phyloP scores from a whole-genome alignment of 2,888 invertebrate species.

The Pammene aurita region DNA sequence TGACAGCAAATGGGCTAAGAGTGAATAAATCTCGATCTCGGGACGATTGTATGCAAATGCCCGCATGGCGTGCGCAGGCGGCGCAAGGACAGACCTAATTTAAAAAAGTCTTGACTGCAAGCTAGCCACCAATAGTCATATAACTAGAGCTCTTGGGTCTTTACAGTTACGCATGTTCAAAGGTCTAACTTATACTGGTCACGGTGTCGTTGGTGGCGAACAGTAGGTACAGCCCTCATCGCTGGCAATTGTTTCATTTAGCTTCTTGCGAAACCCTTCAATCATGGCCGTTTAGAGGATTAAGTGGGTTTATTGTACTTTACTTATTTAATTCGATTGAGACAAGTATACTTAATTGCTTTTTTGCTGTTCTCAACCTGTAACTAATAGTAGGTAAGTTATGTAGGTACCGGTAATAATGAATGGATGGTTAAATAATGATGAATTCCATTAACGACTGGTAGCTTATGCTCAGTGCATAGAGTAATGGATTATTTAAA shows the following conservation, averaged over 20 bases:
- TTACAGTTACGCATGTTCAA: not conserved
- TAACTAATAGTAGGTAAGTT: not conserved
- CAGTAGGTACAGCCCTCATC: slow-evolving; percentile 33
- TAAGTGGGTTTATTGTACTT: slow-evolving; percentile 27
- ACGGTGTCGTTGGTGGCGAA: not conserved
- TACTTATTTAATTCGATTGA: slow-evolving; percentile 13
- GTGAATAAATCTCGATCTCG: slow-evolving; percentile 57
- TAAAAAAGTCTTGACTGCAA: not conserved
- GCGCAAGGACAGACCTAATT: slow-evolving; percentile 47
- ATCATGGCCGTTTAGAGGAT: slow-evolving; percentile 20
- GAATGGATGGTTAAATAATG: too few relatives aligned
- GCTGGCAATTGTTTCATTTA: slow-evolving; percentile 41
- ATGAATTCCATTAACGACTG: too few relatives aligned
- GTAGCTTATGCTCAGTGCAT: too few relatives aligned
- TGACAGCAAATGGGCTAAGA: slow-evolving; percentile 57
- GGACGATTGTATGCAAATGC: slow-evolving; percentile 70
- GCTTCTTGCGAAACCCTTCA: slow-evolving; percentile 44
- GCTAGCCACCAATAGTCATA: not conserved
- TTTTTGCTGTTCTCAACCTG: not conserved
- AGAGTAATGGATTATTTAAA: too few relatives aligned
- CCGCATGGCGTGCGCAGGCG: slow-evolving; percentile 64
- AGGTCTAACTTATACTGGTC: not conserved
- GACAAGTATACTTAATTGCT: not conserved
- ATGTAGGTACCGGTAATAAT: too few relatives aligned
- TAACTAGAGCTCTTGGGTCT: not conserved